Evolutionary conservation across 2,888 invertebrate species (phyloP).

Genomic region (Microplitis deprimator): DNA sequence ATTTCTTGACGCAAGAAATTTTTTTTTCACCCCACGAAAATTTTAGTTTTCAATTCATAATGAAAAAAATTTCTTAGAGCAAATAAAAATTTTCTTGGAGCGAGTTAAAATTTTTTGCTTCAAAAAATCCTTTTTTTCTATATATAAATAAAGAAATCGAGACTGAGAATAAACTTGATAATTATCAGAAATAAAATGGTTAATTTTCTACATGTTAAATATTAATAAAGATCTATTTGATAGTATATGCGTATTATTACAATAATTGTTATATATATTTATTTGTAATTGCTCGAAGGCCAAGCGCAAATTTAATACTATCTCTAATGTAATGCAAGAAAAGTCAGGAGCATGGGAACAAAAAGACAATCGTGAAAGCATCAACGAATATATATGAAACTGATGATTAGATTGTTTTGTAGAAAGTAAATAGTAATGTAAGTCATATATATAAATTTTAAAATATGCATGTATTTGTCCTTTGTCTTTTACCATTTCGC

Average conservation of each 20-base stretch:
- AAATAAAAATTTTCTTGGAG: too few relatives aligned
- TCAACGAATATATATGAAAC: slow-evolving; percentile 42
- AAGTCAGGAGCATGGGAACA: slow-evolving; percentile 54
- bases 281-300: slow-evolving; percentile 25
- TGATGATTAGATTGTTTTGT: slow-evolving; percentile 49
- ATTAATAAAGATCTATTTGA: too few relatives aligned
- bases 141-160: too few relatives aligned
- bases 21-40: too few relatives aligned
- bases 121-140: too few relatives aligned
- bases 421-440: slow-evolving; percentile 59
- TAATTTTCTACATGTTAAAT: too few relatives aligned
- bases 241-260: background rate
- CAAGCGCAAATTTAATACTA: slow-evolving; percentile 23
- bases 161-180: too few relatives aligned
- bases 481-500: slow-evolving; percentile 24
- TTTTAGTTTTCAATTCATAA: too few relatives aligned
- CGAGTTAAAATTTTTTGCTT: too few relatives aligned
- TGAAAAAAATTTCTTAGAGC: too few relatives aligned
- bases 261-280: background rate
- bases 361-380: slow-evolving; percentile 66
- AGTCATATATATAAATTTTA: slow-evolving; percentile 12
- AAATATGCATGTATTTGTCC: background rate
- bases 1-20: too few relatives aligned
- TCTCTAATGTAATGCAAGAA: slow-evolving; percentile 37
- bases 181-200: too few relatives aligned